Conservation (phyloP, 2,113 vertebrate genomes). For the Grus americana region DNA sequence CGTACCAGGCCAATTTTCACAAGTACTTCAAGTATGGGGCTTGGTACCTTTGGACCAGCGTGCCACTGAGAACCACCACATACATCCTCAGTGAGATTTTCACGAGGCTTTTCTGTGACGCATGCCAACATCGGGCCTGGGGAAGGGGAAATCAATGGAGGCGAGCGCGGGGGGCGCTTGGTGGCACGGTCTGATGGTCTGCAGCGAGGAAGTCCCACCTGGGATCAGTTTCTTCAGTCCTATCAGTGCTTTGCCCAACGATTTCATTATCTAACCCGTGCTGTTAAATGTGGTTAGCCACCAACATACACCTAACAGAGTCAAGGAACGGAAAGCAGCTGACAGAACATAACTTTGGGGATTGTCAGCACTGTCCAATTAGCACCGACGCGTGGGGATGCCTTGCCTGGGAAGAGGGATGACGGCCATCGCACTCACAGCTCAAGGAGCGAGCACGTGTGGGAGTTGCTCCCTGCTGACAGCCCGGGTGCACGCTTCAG, state of each 20-base stretch:
- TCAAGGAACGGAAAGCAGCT: neutral
- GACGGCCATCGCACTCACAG: neutral
- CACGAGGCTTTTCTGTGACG: accelerated
- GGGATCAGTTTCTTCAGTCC: neutral
- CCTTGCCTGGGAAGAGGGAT: neutral
- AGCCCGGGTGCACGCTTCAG: accelerated
- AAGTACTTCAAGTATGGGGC: neutral
- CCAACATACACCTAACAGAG: neutral
- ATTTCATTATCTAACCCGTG: neutral
- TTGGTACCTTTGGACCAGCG: neutral
- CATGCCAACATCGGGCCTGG: accelerated
- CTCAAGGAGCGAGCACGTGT: accelerated
- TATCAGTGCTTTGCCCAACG: neutral
- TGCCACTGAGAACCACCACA: neutral
- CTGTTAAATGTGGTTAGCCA: neutral
- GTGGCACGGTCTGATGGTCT: neutral
- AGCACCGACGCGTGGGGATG: neutral
- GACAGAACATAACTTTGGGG: neutral
- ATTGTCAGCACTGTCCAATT: neutral
- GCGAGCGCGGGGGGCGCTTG: accelerated
- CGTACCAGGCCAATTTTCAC: neutral
- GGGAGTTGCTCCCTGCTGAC: neutral
- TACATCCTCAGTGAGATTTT: neutral
- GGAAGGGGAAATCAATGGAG: neutral
- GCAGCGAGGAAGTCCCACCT: neutral